Percentiles rank a stretch among this genome's conserved stretches.
These are phyloP conservation scores for Callopanchax toddi DNA, from an alignment of 2,113 vertebrate species.

Conservation along the genomic window DNA sequence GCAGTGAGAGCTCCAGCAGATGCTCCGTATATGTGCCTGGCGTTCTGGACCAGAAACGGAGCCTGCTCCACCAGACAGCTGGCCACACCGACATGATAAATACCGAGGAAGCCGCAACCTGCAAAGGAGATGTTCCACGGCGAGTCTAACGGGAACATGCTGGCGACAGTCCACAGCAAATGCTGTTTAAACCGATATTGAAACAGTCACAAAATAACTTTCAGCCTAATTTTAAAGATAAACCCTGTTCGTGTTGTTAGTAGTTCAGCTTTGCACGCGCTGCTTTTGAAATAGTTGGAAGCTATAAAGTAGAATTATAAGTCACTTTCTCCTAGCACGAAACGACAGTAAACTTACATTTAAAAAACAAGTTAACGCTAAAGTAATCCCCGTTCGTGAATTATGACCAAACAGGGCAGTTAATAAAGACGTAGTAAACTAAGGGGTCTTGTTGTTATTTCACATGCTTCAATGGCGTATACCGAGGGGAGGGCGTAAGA, in stretches of 20 bases:
- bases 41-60: conserved; percentile 91
- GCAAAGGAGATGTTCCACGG: conserved; percentile 97
- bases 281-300: background rate
- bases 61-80: conserved; percentile 92
- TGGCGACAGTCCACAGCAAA: conserved; percentile 16
- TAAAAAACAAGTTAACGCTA: too few species aligned
- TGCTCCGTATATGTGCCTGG: conserved; percentile 91
- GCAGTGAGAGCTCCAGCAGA: conserved; percentile 94
- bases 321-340: too few species aligned
- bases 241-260: background rate
- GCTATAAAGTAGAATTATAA: too few species aligned
- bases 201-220: background rate
- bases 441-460: conserved; percentile 42
- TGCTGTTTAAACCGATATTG: background rate
- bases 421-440: conserved; percentile 23
- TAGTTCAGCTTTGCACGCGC: background rate
- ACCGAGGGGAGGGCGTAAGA: background rate
- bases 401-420: background rate
- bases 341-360: too few species aligned
- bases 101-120: conserved; percentile 94
- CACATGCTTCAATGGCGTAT: background rate
- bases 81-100: conserved; percentile 95
- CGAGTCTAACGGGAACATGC: conserved; percentile 89
- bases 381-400: background rate
- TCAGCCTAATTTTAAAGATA: background rate